A percentile compares a stretch with the other conserved stretches of the same genome.
Evolutionary conservation across 2,797 vertebrate species (phyloP).

Genomic region (Falco peregrinus): DNA sequence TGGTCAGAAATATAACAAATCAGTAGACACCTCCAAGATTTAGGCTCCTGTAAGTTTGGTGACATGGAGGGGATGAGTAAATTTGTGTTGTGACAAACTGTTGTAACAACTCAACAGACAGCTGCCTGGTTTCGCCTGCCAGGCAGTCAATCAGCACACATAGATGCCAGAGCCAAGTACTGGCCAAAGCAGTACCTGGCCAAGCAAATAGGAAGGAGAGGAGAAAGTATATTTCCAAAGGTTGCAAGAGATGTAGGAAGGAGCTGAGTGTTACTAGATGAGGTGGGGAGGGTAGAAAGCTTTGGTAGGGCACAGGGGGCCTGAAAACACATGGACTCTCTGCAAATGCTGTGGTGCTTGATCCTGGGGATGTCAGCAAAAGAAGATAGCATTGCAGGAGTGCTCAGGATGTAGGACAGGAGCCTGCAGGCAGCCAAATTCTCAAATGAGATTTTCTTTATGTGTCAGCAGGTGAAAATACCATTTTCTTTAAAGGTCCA

Average conservation of each 20-base stretch:
- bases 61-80: background rate
- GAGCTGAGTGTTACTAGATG: background rate
- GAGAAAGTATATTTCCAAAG: background rate
- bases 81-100: constrained; percentile 17
- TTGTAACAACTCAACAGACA: background rate
- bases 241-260: background rate
- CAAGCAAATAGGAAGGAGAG: background rate
- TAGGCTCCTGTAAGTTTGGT: background rate
- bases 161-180: background rate
- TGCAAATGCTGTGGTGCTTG: background rate
- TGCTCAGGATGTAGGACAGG: background rate
- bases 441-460: background rate
- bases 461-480: background rate
- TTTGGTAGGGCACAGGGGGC: background rate
- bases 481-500: background rate
- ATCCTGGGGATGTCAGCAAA: background rate
- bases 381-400: background rate
- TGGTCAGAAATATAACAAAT: constrained; percentile 36
- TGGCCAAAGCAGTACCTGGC: background rate
- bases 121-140: background rate
- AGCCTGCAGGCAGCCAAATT: background rate
- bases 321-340: background rate
- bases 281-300: background rate
- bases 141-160: background rate
- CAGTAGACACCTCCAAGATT: background rate